Evolutionary conservation across 2,797 vertebrate genomes (phyloP).

Genomic region (Rhinophrynus dorsalis): DNA sequence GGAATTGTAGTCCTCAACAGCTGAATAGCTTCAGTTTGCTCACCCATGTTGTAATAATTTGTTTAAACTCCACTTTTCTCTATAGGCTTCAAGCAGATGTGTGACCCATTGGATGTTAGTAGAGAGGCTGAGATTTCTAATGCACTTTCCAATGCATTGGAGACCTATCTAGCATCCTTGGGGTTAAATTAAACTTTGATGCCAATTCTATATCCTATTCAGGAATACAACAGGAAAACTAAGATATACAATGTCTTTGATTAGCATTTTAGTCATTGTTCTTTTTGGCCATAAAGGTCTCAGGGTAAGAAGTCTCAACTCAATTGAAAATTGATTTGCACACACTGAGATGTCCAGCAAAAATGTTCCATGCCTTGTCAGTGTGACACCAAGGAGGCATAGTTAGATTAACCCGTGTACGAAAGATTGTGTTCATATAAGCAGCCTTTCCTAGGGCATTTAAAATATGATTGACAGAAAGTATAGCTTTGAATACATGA

Average conservation of each 20-base stretch:
- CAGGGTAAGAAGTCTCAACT: constrained; percentile 47
- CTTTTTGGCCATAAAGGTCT: constrained; percentile 39
- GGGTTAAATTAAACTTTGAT: no score
- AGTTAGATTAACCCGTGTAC: constrained; percentile 48
- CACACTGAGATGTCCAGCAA: constrained; percentile 38
- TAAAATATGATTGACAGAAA: constrained; percentile 58
- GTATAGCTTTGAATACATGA: constrained; percentile 55
- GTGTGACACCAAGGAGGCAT: constrained; percentile 49
- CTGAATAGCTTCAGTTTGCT: no score
- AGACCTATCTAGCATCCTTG: no score
- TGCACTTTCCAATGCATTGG: no score
- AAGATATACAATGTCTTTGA: constrained; percentile 22
- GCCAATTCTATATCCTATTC: background rate
- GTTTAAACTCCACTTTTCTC: no score
- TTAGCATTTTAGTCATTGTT: constrained; percentile 16
- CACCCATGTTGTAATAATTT: no score
- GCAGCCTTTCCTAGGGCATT: constrained; percentile 56
- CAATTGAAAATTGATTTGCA: constrained; percentile 43
- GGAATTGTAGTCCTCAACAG: no score
- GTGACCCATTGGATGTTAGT: no score
- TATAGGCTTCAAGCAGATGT: no score
- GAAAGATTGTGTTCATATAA: constrained; percentile 54
- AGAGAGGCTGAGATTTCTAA: no score
- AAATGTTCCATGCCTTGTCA: constrained; percentile 45
- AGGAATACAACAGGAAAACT: constrained; percentile 11